Evolutionary conservation across 2,797 vertebrate genomes (phyloP), one percentile per base, ranked within the genome.

Genomic region (Notolabrus celidotus): DNA sequence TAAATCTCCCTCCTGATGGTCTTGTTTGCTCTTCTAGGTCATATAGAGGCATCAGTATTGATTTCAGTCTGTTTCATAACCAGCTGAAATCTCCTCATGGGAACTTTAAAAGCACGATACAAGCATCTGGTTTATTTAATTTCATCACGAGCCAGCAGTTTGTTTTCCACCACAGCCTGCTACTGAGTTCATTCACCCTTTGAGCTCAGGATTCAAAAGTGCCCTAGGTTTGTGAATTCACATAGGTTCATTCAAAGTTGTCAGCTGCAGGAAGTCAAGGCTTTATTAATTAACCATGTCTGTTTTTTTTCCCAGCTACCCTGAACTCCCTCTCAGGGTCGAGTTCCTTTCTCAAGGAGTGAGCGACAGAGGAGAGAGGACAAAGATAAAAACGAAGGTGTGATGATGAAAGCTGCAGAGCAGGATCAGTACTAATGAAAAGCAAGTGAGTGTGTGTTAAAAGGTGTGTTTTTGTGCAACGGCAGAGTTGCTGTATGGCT

Each of bases 161-260:
- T 61, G n/a, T 67, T 66, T 39, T 5, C 33, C 71, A 22, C 10
- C 10, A 8, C 25, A 46, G 17, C 34, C 19, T 10, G 7, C 22
- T n/a, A n/a, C n/a, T n/a, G 52, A 66, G 76, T 31, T 29, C 45
- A 55, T 60, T 77, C 74, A 71, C 73, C 65, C 0, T 10, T 67
- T 54, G 51, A 0, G 50, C 46, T 45, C 29, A 1, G 34, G 75
- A 83, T 77, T 23, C 43, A 69, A 83, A 66, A 19, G 25, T 56
- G 43, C 64, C 29, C 34, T 3, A 11, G 27, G 50, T 65, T 49
- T 73, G 22, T 68, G 80, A 78, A 80, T 57, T 72, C 50, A 67
- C 64, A n/a, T 1, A 39, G 63, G 56, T 71, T n/a, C n/a, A n/a
- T n/a, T n/a, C n/a, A n/a, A 49, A 41, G 42, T 14, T 43, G 7